Percentiles rank a stretch among this genome's conserved stretches.
These are phyloP conservation scores for Chloroceryle amazona DNA, from an alignment of 2,797 vertebrate genomes.

Conservation along the genomic window DNA sequence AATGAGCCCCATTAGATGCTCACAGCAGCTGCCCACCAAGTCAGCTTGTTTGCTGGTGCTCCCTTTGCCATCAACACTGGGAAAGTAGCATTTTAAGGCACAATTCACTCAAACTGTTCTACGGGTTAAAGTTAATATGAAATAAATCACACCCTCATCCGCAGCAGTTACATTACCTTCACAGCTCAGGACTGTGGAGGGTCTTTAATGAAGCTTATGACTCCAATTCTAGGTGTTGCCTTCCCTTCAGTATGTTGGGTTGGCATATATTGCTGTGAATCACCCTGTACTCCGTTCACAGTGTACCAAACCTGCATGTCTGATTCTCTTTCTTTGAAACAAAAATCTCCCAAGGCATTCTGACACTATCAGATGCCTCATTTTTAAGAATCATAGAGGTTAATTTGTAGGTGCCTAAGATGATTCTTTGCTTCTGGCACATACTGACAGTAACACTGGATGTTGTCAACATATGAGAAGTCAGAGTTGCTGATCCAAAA, in stretches of 20 bases:
- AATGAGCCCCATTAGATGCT: neutral
- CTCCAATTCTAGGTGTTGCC: neutral
- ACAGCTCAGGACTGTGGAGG: neutral
- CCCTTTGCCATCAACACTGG: neutral
- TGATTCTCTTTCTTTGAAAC: neutral
- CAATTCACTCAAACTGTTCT: neutral
- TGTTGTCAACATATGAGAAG: neutral
- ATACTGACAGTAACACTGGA: neutral
- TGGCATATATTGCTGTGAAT: neutral
- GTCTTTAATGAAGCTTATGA: neutral
- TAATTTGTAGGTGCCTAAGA: neutral
- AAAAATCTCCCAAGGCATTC: neutral
- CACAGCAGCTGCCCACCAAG: fast-evolving
- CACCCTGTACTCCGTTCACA: neutral
- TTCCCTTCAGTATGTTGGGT: neutral
- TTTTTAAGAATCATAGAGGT: neutral
- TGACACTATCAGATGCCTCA: neutral
- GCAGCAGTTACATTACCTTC: neutral
- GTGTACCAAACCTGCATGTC: neutral
- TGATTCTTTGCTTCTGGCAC: neutral
- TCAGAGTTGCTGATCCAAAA: neutral
- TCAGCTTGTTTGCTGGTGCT: neutral
- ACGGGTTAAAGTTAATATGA: neutral
- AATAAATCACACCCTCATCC: neutral
- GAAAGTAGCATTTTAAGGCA: neutral